Evolutionary conservation across 2,113 vertebrate genomes (phyloP).

Genomic region (Coturnix japonica): DNA sequence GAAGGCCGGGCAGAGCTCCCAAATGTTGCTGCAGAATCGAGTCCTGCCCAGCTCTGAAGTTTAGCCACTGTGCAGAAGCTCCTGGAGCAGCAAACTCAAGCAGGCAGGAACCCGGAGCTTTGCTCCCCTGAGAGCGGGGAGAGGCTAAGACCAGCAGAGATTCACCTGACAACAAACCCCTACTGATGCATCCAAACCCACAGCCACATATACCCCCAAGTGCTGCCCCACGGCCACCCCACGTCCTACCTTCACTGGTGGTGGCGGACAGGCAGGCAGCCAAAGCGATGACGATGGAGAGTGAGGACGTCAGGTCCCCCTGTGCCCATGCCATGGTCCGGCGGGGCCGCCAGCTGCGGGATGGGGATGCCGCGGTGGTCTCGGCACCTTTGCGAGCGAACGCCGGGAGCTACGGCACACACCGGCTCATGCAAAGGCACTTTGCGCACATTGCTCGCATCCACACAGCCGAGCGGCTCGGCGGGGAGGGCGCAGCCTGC

Average conservation of each 20-base stretch:
- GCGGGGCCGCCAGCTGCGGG: not conserved
- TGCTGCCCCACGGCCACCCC: not conserved
- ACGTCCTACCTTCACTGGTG: conserved; percentile 69
- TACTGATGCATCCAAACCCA: not conserved
- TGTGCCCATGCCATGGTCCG: conserved; percentile 71
- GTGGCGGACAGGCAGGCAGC: conserved; percentile 68
- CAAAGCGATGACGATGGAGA: conserved; percentile 70
- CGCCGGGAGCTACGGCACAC: not conserved
- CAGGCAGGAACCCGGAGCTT: not conserved
- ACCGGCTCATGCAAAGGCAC: conserved; percentile 48
- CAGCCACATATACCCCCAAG: not conserved
- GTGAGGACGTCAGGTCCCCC: conserved; percentile 47
- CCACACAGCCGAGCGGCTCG: conserved; percentile 1
- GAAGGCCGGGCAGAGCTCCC: not conserved
- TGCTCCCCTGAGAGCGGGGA: not conserved
- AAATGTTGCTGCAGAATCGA: not conserved
- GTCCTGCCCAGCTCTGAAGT: conserved; percentile 36
- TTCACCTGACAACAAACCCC: not conserved
- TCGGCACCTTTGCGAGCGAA: conserved; percentile 47
- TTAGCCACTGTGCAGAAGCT: conserved; percentile 25
- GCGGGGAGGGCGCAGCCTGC: conserved; percentile 53
- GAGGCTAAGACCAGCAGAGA: not conserved
- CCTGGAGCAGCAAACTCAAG: conserved; percentile 12
- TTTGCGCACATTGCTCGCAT: conserved; percentile 65
- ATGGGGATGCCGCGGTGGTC: not conserved